phyloP scores from a whole-genome alignment of 2,113 vertebrate genomes.

The Pelmatolapia mariae region DNA sequence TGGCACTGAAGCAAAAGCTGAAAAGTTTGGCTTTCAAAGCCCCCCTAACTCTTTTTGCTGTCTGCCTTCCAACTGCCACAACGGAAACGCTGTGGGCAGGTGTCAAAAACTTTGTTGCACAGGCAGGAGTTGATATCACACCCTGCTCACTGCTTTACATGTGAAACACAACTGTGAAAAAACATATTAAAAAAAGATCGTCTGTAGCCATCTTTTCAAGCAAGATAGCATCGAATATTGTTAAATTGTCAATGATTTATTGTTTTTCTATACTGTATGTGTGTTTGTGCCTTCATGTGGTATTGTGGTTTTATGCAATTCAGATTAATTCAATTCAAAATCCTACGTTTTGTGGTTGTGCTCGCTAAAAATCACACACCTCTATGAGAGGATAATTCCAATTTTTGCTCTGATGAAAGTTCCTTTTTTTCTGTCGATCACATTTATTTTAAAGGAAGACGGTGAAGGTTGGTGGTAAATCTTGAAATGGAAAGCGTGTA shows the following conservation, averaged over 20 bases:
- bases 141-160: neutral
- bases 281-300: neutral
- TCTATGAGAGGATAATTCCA: neutral
- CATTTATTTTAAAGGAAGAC: neutral
- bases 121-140: neutral
- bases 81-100: slow-evolving; percentile 23
- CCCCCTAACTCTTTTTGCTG: neutral
- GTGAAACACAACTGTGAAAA: neutral
- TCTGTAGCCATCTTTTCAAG: neutral
- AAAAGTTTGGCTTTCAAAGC: neutral
- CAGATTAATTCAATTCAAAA: neutral
- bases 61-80: neutral
- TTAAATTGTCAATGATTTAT: neutral
- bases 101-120: neutral
- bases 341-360: neutral
- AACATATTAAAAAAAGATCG: neutral
- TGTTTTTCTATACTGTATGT: neutral
- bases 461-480: neutral
- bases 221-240: neutral
- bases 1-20: neutral
- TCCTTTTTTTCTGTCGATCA: neutral
- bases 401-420: neutral
- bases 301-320: neutral
- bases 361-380: neutral
- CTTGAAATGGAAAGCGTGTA: neutral